Evolutionary conservation across 2,888 invertebrate genomes (phyloP).

Genomic region (Aricia artaxerxes): DNA sequence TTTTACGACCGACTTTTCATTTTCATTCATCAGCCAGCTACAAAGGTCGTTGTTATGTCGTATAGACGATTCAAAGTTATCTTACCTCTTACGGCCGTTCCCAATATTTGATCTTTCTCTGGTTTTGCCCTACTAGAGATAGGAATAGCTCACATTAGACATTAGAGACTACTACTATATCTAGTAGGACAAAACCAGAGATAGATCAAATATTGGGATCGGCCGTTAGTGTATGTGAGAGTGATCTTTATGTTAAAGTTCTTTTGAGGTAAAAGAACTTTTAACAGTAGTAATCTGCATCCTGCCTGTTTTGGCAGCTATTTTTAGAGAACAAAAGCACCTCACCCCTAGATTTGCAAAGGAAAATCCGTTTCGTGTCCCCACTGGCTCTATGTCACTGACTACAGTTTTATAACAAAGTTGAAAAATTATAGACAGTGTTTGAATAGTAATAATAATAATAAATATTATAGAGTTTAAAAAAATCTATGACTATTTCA

Average conservation of each 20-base stretch:
- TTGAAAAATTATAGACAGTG: too few species aligned
- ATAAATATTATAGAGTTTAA: background rate
- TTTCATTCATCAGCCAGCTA: constrained; percentile 26
- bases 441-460: background rate
- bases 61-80: background rate
- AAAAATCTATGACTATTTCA: too few species aligned
- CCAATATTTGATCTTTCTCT: too few species aligned
- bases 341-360: background rate
- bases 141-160: too few species aligned
- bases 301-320: background rate
- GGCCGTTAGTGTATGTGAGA: too few species aligned
- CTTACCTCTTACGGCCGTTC: background rate
- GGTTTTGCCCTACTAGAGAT: too few species aligned
- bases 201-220: too few species aligned
- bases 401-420: too few species aligned
- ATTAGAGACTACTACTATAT: too few species aligned
- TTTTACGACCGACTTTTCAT: constrained; percentile 2
- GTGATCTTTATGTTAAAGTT: background rate
- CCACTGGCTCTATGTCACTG: background rate
- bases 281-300: background rate
- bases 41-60: background rate
- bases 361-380: background rate
- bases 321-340: background rate
- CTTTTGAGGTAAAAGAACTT: background rate
- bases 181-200: too few species aligned